Conservation (phyloP, 2,888 invertebrate genomes). For the Tipula confusa region DNA sequence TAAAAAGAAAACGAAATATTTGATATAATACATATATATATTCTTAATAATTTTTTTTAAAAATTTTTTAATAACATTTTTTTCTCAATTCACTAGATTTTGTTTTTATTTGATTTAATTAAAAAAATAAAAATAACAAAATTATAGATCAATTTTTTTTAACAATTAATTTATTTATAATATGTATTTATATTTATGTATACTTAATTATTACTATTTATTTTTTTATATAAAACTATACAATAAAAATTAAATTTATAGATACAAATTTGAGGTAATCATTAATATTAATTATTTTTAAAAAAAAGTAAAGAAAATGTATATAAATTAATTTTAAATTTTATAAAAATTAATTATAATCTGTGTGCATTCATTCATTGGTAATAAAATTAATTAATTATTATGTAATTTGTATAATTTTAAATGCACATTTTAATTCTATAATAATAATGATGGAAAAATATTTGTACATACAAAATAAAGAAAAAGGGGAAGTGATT, state of each 20-base stretch:
- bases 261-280: constrained; percentile 5
- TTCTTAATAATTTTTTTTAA: no score
- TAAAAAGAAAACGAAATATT: no score
- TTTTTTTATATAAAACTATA: background rate
- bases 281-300: background rate
- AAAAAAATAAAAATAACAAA: background rate
- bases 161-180: background rate
- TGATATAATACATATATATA: no score
- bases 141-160: background rate
- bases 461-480: no score
- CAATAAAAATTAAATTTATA: constrained; percentile 9
- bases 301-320: background rate
- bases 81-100: constrained; percentile 12
- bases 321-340: background rate
- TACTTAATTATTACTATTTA: background rate
- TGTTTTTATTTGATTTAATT: background rate
- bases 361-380: background rate
- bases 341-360: constrained; percentile 15
- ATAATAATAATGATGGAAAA: background rate
- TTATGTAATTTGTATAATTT: background rate
- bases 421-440: constrained; percentile 8
- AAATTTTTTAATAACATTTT: background rate
- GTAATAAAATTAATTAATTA: background rate
- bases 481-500: background rate
- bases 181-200: background rate